phyloP scores from a whole-genome alignment of 2,113 vertebrate species.

The Miniopterus natalensis region DNA sequence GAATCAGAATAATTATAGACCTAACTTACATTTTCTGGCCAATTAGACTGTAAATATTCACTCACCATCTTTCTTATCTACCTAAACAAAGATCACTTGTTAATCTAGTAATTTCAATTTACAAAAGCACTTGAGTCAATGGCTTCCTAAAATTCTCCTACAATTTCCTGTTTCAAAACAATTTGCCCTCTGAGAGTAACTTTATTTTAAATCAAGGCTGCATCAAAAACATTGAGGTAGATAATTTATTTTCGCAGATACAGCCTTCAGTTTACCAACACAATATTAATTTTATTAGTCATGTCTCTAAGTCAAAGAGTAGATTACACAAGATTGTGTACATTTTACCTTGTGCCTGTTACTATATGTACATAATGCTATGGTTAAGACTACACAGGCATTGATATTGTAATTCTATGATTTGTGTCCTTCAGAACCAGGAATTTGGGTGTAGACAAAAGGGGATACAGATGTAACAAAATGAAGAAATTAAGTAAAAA shows the following conservation, averaged over 20 bases:
- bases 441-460: not conserved
- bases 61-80: not conserved
- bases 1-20: conserved; percentile 24
- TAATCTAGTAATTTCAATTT: conserved; percentile 1
- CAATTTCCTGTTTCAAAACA: conserved; percentile 39
- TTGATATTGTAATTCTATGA: not conserved
- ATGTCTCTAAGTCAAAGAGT: conserved; percentile 5
- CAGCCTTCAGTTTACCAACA: conserved; percentile 18
- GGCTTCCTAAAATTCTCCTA: not conserved
- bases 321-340: not conserved
- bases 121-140: not conserved
- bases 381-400: conserved; percentile 5
- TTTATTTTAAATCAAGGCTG: conserved; percentile 49
- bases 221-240: not conserved
- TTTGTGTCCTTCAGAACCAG: not conserved
- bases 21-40: not conserved
- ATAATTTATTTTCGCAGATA: not conserved
- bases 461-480: not conserved
- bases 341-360: not conserved
- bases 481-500: conserved; percentile 13
- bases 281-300: conserved; percentile 19
- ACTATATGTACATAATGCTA: not conserved
- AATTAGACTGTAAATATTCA: conserved; percentile 15
- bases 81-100: not conserved
- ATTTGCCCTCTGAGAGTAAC: not conserved